Evolutionary conservation across 2,113 vertebrate species (phyloP), one percentile per base, ranked within the genome.

Genomic region (Oreotrochilus melanogaster): DNA sequence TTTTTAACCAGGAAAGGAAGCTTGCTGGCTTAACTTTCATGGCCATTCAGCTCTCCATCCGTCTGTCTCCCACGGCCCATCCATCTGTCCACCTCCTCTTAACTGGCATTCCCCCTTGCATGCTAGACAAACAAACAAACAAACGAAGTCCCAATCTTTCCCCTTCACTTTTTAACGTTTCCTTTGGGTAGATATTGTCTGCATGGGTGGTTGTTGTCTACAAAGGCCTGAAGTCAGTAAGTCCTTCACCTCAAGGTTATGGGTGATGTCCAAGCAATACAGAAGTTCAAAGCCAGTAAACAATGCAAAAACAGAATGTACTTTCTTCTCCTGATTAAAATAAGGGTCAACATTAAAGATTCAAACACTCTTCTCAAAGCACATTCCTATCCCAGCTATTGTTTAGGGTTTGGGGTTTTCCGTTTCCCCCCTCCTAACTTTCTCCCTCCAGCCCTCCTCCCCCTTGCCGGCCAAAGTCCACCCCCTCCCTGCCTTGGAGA

Each of bases 271-370:
- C 97, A 98, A 97, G 97, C 97, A 98, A 98, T 95, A 97, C 93
- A 98, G 98, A 98, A 98, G 98, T 98, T 98, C 98, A 98, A 98
- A 98, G 98, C 94, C 98, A 98, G 95, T 94, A 97, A 97, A 98
- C 97, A 97, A 98, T 95, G 89, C 8, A 28, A 93, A 96, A 98
- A 92, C 53, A 70, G 57, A 58, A 91, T 88, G 95, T 85, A 94
- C 96, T 92, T 96, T 97, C 91, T 96, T 92, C 84, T 86, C 54
- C 88, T 74, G 58, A 24, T 83, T 76, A 89, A 42, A 60, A 83
- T 93, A 69, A 61, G 67, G 48, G 43, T 87, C 78, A 92, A 70
- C 65, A 88, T 54, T 27, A 31, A 69, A 76, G 78, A 89, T 82
- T 65, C 62, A 33, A 84, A 18, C 28, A 13, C 33, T 94, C 60